Base-by-base conservation (phyloP, 2,888 invertebrate genomes). In the Amiota communis region DNA sequence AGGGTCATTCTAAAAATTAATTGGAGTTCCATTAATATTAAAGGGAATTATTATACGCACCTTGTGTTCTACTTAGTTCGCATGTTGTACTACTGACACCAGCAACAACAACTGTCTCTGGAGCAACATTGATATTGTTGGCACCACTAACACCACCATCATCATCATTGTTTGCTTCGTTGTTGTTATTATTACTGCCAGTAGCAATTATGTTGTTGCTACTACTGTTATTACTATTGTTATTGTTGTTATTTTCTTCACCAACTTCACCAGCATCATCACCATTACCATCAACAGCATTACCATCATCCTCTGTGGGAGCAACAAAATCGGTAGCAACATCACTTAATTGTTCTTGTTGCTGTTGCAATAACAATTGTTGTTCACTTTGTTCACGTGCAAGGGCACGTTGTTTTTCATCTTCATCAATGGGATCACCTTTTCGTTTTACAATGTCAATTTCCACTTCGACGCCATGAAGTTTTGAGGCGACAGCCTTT, bases 391-490 rank as follows among this genome's bases (percentile, higher is more conserved):
- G 77, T 64, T 85, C 85, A 51, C 84, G 80, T 72, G 79, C 77
- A 76, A 84, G 74, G 20, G 83, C 87, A 53, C 88, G 85, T 59
- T 81, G 79, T 73, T 83, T 86, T 36, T 88, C 89, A 59, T 87
- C 86, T 71, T 88, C 88, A 74, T 88, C 88, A 74, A 90, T 86
- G 73, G 89, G 89, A 86, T 96, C 95, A 77, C 95, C 94, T 88
- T 96, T 96, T 1, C 95, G 94, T 90, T 96, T 96, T 79, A 97
- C 90, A 75, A 98, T 95, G 86, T 96, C 94, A 82, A 98, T 97
- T 86, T 97, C 95, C 20, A 98, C 97, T 87, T 98, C 97, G 0
- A 96, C 96, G 79, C 94, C 94, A 88, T 98, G 98, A 47, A 98
- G 93, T 87, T 97, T 95, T 84, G 96, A 95, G 57, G 98, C 97